Evolutionary conservation across 2,797 vertebrate genomes (phyloP).

Genomic region (Sebastes miniatus): DNA sequence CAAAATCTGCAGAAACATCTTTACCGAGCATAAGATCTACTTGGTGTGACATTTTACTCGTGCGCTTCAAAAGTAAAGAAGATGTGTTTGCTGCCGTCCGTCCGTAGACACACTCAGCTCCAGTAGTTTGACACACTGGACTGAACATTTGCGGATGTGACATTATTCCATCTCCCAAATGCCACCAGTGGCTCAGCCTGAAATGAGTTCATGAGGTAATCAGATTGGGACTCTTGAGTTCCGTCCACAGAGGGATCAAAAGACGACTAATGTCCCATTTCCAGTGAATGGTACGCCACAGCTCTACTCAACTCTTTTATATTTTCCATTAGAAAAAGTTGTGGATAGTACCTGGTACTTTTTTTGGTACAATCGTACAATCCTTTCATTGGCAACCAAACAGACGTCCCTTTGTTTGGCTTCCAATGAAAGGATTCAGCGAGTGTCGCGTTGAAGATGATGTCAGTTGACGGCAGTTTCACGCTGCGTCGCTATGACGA

Average conservation of each 20-base stretch:
- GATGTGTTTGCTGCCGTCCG: neutral
- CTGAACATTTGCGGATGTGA: constrained; percentile 46
- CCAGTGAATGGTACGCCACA: neutral
- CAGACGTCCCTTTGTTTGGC: neutral
- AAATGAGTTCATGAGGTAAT: constrained; percentile 74
- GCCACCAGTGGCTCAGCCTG: constrained; percentile 58
- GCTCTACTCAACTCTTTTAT: neutral
- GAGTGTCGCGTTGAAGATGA: neutral
- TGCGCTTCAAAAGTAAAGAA: constrained; percentile 19
- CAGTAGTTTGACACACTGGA: constrained; percentile 27
- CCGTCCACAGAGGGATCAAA: constrained; percentile 59
- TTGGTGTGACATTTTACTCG: constrained; percentile 35
- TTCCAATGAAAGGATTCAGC: neutral
- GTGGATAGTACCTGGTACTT: neutral
- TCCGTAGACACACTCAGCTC: neutral
- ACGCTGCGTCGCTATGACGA: neutral
- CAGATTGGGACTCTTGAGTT: constrained; percentile 58
- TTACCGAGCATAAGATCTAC: neutral
- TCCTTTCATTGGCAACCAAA: too few species aligned
- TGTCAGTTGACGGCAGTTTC: neutral
- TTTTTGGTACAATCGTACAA: neutral
- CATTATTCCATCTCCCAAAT: constrained; percentile 61
- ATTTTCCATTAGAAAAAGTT: neutral
- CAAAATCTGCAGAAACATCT: neutral
- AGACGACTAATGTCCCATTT: neutral